Evolutionary conservation across 2,888 invertebrate genomes (phyloP), one percentile per base, ranked within the genome.

Genomic region (Drosophila dives): DNA sequence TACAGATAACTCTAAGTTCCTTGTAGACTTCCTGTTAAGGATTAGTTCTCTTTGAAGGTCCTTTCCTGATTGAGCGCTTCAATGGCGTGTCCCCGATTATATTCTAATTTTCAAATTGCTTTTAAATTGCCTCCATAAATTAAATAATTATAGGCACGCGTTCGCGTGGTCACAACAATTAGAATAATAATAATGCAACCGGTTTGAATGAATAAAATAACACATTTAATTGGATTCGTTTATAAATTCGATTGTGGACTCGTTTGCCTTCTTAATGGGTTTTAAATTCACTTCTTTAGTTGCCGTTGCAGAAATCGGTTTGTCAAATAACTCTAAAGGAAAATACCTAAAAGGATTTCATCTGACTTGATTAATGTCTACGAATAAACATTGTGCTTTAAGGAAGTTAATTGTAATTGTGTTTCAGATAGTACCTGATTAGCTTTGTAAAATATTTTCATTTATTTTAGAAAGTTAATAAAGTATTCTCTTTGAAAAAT

Each of bases 81-180:
- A 50, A 11, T 50, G n/a, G n/a, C 29, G 3, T 29, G 2, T 17
- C 17, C 7, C 0, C 10, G 38, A 54, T 69, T 15, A 15, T 12
- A 15, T 15, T 59, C 10, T 11, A 5, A 4, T 34, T 45, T 15
- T 2, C 8, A 40, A 38, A 49, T 49, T 23, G 23, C n/a, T 17
- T 12, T 36, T 26, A 34, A 50, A 50, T 32, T 34, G 42, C 10
- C 26, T 23, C 2, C 8, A 34, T 53, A 40, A 45, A 71, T 71
- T 5, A 40, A 29, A 32, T 59, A 64, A 64, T 72, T 54, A 53
- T 26, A 58, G n/a, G 11, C 34, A 50, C 17, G 10, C 17, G 60
- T 7, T 38, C 26, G 50, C 61, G 51, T 61, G 48, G 15, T 3
- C 11, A 1, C 33, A 20, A 29, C 40, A 59, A 49, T 68, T 66